These are phyloP conservation scores for Cotesia chilonis DNA, from an alignment of 1,140 invertebrate genomes.

Conservation along the genomic window DNA sequence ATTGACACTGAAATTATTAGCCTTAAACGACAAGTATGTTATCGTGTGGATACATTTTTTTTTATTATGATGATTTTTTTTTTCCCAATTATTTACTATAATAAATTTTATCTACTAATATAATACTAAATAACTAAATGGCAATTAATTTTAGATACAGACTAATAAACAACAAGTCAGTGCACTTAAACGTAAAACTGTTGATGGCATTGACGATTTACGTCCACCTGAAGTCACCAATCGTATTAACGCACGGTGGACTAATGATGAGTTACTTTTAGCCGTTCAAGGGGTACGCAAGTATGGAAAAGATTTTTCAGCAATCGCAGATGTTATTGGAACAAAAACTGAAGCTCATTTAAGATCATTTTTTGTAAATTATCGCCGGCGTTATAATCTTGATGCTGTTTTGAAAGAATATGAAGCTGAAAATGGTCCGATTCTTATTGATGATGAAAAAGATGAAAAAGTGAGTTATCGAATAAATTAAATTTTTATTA, in stretches of 20 bases:
- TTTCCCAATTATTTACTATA: slow-evolving; percentile 38
- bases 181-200: slow-evolving; percentile 80
- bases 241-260: slow-evolving; percentile 89
- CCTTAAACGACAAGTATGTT: slow-evolving; percentile 91
- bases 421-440: slow-evolving; percentile 79
- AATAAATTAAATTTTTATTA: not conserved
- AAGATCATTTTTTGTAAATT: slow-evolving; percentile 89
- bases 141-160: slow-evolving; percentile 74
- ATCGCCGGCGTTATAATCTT: slow-evolving; percentile 88
- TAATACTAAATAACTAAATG: slow-evolving; percentile 18
- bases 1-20: slow-evolving; percentile 94
- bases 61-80: slow-evolving; percentile 37
- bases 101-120: slow-evolving; percentile 14
- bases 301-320: slow-evolving; percentile 95
- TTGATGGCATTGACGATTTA: slow-evolving; percentile 78
- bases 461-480: slow-evolving; percentile 61
- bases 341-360: slow-evolving; percentile 95
- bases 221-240: slow-evolving; percentile 74
- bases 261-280: slow-evolving; percentile 88
- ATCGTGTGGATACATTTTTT: slow-evolving; percentile 66
- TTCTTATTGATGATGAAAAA: slow-evolving; percentile 67
- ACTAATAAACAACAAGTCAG: slow-evolving; percentile 93
- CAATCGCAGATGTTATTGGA: slow-evolving; percentile 93
- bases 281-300: slow-evolving; percentile 92
- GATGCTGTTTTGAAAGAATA: slow-evolving; percentile 90